Evolutionary conservation across 2,113 vertebrate species (phyloP), one percentile per base, ranked within the genome.

Genomic region (Oryzias javanicus): DNA sequence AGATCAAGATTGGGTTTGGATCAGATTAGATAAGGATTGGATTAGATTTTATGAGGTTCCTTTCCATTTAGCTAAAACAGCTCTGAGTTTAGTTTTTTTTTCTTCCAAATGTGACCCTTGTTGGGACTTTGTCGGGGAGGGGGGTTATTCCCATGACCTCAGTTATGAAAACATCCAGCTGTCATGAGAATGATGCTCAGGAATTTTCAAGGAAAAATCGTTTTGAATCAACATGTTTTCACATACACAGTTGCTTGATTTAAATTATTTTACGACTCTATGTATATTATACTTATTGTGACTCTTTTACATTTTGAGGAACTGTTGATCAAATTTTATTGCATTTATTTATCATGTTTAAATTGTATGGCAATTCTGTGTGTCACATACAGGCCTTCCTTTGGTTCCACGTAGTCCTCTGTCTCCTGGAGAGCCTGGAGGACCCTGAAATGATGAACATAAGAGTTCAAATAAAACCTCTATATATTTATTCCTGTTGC

Each of bases 401-500:
- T 98, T 98, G 61, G 91, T 73, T 73, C 97, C 97, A 44, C 92
- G 89, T 18, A 92, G 78, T 86, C 97, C 97, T 91, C 97, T 91
- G 10, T 88, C 85, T 82, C 97, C 97, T 76, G 96, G 79, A 48
- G 93, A 88, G 64, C 97, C 97, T 22, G 97, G 96, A 69, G 96
- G 95, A 44, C 97, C 97, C 97, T 99, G 80, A 35, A 35, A 35
- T 12, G 35, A 35, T 35, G 35, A 12, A 35, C 10, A 35, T 35
- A 10, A 35, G 10, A 35, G 10, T 10, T 35, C 3, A 35, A 10
- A 35, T 17, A 6, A 77, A n/a, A 35, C 4, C 8, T 53, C 64
- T 49, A 57, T 22, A 14, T 56, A 17, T 19, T 35, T 22, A 2
- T 15, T 16, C 14, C 14, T n/a, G 2, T 15, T 14, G n/a, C 3